Evolutionary conservation across 2,888 invertebrate species (phyloP).

Genomic region (Oxystoma pomonae): DNA sequence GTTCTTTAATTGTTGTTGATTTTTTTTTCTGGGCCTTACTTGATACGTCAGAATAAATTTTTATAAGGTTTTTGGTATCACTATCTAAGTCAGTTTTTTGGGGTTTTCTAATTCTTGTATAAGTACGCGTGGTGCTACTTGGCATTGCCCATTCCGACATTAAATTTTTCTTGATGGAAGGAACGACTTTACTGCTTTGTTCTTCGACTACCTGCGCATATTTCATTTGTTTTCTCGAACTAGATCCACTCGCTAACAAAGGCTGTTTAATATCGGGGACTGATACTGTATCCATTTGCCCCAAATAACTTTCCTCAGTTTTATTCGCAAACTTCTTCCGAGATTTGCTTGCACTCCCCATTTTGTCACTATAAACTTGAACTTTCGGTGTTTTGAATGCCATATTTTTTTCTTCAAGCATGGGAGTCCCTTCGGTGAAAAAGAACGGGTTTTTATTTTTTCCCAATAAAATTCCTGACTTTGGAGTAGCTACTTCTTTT

Average conservation of each 20-base stretch:
- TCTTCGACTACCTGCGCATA: background rate
- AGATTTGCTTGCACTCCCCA: background rate
- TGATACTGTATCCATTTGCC: background rate
- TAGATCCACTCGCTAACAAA: background rate
- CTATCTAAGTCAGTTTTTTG: too few species aligned
- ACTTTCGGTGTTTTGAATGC: conserved; percentile 14
- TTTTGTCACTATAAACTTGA: conserved; percentile 13
- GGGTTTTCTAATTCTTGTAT: too few species aligned
- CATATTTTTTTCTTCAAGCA: background rate
- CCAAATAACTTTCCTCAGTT: background rate
- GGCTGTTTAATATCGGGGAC: background rate
- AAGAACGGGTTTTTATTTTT: background rate
- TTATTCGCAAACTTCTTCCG: background rate
- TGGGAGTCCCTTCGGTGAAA: background rate
- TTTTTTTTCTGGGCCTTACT: too few species aligned
- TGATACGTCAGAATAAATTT: too few species aligned
- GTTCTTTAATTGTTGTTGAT: too few species aligned
- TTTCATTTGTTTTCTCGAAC: background rate
- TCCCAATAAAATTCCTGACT: conserved; percentile 14
- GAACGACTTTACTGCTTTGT: background rate
- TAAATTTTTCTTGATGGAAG: background rate
- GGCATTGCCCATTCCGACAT: conserved; percentile 1
- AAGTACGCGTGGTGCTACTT: too few species aligned
- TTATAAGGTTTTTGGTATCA: too few species aligned
- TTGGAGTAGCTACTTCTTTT: conserved; percentile 11